Evolutionary conservation across 2,888 invertebrate genomes (phyloP), one percentile per base, ranked within the genome.

Genomic region (Druceiella hillmani): DNA sequence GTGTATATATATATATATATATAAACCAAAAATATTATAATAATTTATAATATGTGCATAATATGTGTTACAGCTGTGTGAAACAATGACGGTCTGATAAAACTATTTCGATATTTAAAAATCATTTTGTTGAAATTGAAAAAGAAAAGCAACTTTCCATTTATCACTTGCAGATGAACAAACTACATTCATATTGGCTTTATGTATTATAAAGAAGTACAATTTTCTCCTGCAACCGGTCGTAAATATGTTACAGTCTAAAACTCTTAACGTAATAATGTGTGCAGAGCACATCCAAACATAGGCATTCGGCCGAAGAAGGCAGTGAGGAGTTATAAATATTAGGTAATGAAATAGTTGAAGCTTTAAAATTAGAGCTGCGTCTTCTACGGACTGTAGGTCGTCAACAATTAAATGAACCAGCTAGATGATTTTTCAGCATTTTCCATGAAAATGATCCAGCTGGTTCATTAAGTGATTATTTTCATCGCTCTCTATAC

Each of bases 341-440:
- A 38, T 32, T 33, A 38, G 38, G 25, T 38, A 26, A 38, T 17
- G 32, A 38, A 38, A 38, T 32, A 32, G 38, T 33, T 38, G 17
- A 16, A 15, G 32, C 24, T 32, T 32, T 38, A 27, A 38, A 38
- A 20, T 14, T 32, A 32, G 38, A 38, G 26, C n/a, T n/a, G n/a
- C n/a, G n/a, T n/a, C 38, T 38, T 25, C 38, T 26, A 25, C 31
- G 38, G 27, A 38, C 26, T 32, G 38, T 27, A 38, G 33, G 32
- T 27, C 32, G 26, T 27, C 31, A 38, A 38, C 38, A 38, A 20
- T n/a, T n/a, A n/a, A n/a, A n/a, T n/a, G n/a, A n/a, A n/a, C n/a
- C n/a, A n/a, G n/a, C n/a, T n/a, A n/a, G n/a, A n/a, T n/a, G n/a
- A n/a, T n/a, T n/a, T n/a, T n/a, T n/a, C n/a, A n/a, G n/a, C n/a